These are phyloP conservation scores for Norana najaformis DNA, from an alignment of 2,888 invertebrate species.

Conservation along the genomic window DNA sequence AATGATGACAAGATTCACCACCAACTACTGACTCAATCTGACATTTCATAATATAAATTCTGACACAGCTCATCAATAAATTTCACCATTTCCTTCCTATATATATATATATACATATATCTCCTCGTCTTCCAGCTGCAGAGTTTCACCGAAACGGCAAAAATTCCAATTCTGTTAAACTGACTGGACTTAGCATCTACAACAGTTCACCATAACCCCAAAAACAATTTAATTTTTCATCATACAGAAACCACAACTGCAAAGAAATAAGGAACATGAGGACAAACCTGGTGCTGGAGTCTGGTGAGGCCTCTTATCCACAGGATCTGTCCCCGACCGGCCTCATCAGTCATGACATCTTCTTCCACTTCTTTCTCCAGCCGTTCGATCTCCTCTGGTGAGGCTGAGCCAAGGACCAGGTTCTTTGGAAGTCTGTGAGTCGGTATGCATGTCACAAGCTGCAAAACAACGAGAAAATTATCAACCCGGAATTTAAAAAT, in stretches of 20 bases:
- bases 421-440: conserved; percentile 83
- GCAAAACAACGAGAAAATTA: conserved; percentile 59
- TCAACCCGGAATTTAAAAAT: neutral
- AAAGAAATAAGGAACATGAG: neutral
- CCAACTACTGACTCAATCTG: neutral
- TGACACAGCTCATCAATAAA: neutral
- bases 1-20: neutral
- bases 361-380: conserved; percentile 44
- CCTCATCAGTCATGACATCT: conserved; percentile 75
- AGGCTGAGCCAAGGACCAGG: conserved; percentile 58
- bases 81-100: neutral
- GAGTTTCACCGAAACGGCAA: neutral
- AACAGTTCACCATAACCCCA: neutral
- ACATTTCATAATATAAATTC: neutral
- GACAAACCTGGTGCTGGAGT: conserved; percentile 67
- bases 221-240: neutral
- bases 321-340: conserved; percentile 89
- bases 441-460: conserved; percentile 93
- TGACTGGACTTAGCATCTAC: neutral
- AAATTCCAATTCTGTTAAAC: neutral
- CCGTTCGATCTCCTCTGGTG: conserved; percentile 51
- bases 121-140: neutral
- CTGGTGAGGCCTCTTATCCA: conserved; percentile 97
- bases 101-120: too few relatives aligned
- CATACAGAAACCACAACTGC: neutral